These are phyloP conservation scores for Thumatha senex DNA, from an alignment of 2,888 invertebrate species.

Conservation along the genomic window DNA sequence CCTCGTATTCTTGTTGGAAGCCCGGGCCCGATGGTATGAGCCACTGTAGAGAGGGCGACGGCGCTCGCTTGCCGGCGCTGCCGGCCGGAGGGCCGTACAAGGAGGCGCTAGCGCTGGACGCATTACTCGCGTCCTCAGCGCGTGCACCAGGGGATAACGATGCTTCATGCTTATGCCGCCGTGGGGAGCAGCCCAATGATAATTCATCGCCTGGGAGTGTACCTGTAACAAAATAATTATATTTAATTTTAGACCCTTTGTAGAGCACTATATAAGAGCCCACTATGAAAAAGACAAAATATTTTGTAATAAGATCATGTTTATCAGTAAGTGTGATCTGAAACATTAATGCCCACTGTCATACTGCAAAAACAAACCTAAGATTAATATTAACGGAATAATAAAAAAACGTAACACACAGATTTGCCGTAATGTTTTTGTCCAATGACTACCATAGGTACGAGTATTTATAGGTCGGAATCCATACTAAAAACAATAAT, in stretches of 20 bases:
- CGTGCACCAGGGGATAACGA: constrained; percentile 87
- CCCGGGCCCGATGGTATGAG: constrained; percentile 88
- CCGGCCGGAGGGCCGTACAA: constrained; percentile 81
- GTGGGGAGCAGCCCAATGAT: constrained; percentile 85
- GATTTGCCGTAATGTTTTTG: too few relatives aligned
- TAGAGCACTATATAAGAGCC: too few relatives aligned
- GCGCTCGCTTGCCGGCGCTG: constrained; percentile 72
- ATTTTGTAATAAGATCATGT: background rate
- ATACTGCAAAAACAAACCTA: too few relatives aligned
- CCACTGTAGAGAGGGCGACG: constrained; percentile 86
- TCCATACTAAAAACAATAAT: too few relatives aligned
- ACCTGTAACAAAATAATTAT: constrained; percentile 83
- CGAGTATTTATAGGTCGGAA: too few relatives aligned
- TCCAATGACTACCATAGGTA: too few relatives aligned
- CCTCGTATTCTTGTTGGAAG: constrained; percentile 88
- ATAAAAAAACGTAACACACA: too few relatives aligned
- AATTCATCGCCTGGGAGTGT: constrained; percentile 91
- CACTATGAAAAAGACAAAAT: background rate
- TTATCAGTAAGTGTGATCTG: too few relatives aligned
- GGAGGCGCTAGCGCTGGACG: constrained; percentile 85
- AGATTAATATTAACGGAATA: too few relatives aligned
- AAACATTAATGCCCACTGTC: too few relatives aligned
- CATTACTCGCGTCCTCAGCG: constrained; percentile 90
- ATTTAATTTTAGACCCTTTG: background rate
- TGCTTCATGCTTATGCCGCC: constrained; percentile 85